Conservation (phyloP, 2,888 invertebrate genomes). For the Brachyptera putata region DNA sequence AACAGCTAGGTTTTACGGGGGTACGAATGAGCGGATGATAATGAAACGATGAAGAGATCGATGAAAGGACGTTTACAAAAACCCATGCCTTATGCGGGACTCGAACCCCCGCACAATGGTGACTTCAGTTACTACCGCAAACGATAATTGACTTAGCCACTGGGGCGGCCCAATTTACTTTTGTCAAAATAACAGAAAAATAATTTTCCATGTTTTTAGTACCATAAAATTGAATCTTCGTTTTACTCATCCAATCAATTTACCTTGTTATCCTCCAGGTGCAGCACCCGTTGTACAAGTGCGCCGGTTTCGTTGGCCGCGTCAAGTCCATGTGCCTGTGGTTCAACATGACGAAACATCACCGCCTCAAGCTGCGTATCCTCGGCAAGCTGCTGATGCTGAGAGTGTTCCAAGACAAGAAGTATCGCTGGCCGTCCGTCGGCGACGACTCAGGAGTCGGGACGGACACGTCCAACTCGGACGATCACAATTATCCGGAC, state of each 20-base stretch:
- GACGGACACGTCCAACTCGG: constrained; percentile 22
- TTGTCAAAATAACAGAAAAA: too few species aligned
- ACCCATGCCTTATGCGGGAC: too few species aligned
- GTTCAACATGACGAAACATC: constrained; percentile 84
- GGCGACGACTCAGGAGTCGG: constrained; percentile 30
- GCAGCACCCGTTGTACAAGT: constrained; percentile 66
- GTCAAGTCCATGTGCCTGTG: constrained; percentile 83
- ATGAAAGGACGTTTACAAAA: too few species aligned
- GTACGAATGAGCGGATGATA: too few species aligned
- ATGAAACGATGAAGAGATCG: too few species aligned
- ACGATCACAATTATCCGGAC: constrained; percentile 20
- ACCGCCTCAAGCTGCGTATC: constrained; percentile 73
- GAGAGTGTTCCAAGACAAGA: constrained; percentile 27
- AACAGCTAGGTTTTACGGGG: too few species aligned
- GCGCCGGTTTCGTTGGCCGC: constrained; percentile 59
- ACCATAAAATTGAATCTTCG: too few species aligned
- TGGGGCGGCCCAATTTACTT: too few species aligned
- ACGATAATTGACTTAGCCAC: too few species aligned
- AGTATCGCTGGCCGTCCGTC: constrained; percentile 29
- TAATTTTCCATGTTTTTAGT: too few species aligned
- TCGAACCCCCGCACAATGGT: too few species aligned
- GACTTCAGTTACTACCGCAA: too few species aligned
- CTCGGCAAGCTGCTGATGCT: constrained; percentile 61
- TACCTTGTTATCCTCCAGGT: constrained; percentile 52
- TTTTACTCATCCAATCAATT: constrained; percentile 81